Conservation (phyloP, 2,888 invertebrate species). For the Acleris sparsana region DNA sequence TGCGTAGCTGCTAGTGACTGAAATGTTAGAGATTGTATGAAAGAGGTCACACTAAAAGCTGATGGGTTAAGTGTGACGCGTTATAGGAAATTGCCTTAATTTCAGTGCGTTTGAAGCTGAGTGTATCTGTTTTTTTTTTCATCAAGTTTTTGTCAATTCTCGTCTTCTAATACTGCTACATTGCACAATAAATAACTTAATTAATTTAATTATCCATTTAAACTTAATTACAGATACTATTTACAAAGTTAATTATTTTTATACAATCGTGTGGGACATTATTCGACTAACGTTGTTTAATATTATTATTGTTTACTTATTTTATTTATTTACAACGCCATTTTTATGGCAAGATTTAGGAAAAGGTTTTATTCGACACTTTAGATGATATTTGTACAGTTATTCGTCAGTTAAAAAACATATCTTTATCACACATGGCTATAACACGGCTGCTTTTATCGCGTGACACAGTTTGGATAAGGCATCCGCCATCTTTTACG, state of each 20-base stretch:
- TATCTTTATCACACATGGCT: too few species aligned
- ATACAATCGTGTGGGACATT: conserved; percentile 66
- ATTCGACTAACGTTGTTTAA: conserved; percentile 49
- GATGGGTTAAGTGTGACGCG: too few species aligned
- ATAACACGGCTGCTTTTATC: too few species aligned
- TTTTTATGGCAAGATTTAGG: conserved; percentile 28
- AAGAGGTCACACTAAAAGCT: too few species aligned
- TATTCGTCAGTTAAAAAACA: too few species aligned
- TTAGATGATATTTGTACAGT: too few species aligned
- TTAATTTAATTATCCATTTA: conserved; percentile 58
- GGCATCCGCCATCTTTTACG: too few species aligned
- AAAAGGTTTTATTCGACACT: conserved; percentile 22
- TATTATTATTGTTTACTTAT: conserved; percentile 24
- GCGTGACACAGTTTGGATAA: too few species aligned
- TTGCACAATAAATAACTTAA: conserved; percentile 83
- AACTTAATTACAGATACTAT: conserved; percentile 41
- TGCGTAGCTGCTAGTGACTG: too few species aligned
- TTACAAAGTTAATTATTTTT: conserved; percentile 50
- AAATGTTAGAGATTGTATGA: too few species aligned
- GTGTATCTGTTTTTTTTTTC: conserved; percentile 26
- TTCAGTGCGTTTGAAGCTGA: too few species aligned
- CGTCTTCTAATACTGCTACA: conserved; percentile 78
- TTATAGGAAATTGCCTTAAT: too few species aligned
- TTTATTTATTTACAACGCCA: conserved; percentile 39
- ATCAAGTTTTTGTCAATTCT: conserved; percentile 57